Conservation (phyloP, 2,113 vertebrate species). For the Ursus arctos region DNA sequence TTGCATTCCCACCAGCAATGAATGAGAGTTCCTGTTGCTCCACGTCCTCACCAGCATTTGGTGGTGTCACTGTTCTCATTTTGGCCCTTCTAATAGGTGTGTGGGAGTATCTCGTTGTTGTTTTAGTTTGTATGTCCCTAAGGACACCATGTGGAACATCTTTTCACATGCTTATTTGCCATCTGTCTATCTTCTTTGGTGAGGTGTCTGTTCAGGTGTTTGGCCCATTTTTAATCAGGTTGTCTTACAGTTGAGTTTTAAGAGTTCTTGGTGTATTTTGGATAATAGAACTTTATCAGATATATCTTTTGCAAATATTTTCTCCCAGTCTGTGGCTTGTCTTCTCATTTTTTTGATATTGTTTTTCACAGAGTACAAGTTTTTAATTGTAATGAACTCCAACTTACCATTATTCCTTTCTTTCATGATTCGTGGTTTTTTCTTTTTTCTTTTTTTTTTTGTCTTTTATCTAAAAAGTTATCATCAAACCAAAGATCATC, state of each 20-base stretch:
- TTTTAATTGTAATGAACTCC: constrained; percentile 43
- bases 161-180: not conserved
- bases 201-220: not conserved
- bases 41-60: not conserved
- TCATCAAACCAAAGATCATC: not conserved
- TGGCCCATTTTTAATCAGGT: not conserved
- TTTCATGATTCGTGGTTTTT: not conserved
- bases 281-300: not conserved
- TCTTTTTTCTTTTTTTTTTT: not conserved
- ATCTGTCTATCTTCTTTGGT: not conserved
- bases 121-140: constrained; percentile 33
- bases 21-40: not conserved
- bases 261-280: not conserved
- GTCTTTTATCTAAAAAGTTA: not conserved
- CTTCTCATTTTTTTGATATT: not conserved
- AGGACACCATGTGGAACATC: not conserved
- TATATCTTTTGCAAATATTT: constrained; percentile 49
- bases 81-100: not conserved
- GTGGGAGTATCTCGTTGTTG: not conserved
- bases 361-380: constrained; percentile 17
- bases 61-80: not conserved
- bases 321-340: not conserved
- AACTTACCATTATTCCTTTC: constrained; percentile 12
- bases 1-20: not conserved
- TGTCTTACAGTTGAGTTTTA: constrained; percentile 3